phyloP scores from a whole-genome alignment of 2,113 vertebrate species.

The Melanocharis versteri region DNA sequence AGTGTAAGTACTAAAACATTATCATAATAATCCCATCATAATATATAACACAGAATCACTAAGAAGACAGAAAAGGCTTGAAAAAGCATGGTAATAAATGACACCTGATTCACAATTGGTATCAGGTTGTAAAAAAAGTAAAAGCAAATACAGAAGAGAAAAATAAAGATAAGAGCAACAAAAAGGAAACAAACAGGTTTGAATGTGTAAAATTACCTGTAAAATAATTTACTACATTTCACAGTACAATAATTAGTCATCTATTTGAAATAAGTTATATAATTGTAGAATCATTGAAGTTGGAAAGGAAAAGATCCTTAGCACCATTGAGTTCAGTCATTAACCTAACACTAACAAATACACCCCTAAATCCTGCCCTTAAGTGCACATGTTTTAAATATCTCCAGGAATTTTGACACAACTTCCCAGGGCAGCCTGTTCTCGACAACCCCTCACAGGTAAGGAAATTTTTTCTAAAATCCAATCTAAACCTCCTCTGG shows the following conservation, averaged over 20 bases:
- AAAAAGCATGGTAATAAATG: not conserved
- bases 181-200: not conserved
- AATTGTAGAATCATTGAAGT: not conserved
- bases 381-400: not conserved
- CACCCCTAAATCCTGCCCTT: not conserved
- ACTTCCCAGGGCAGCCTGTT: not conserved
- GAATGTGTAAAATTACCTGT: not conserved
- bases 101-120: not conserved
- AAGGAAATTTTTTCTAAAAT: not conserved
- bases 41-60: not conserved
- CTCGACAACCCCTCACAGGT: fast-evolving
- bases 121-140: not conserved
- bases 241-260: not conserved
- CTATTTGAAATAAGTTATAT: not conserved
- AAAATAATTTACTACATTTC: not conserved
- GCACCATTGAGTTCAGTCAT: fast-evolving
- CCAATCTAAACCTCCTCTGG: not conserved
- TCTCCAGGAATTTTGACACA: not conserved
- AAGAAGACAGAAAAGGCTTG: not conserved
- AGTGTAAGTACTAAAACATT: not conserved
- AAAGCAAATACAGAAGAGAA: not conserved
- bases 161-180: not conserved
- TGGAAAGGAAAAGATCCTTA: not conserved
- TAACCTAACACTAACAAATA: not conserved
- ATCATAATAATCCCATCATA: slow-evolving; percentile 14